Conservation (phyloP, 2,797 vertebrate genomes). For the Sebastes hubbsi region DNA sequence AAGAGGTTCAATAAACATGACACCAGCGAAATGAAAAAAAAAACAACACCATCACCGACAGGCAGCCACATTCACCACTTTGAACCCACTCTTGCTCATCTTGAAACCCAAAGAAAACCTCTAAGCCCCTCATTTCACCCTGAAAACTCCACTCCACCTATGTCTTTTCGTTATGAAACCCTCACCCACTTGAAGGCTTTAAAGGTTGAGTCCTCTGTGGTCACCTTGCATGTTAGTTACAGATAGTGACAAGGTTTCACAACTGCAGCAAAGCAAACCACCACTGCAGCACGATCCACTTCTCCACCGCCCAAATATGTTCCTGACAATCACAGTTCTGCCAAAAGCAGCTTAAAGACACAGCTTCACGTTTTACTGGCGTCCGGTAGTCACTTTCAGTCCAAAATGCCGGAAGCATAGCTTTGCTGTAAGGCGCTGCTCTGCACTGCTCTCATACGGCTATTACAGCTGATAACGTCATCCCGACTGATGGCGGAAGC, state of each 20-base stretch:
- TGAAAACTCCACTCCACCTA: not conserved
- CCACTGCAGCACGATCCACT: not conserved
- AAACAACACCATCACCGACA: not conserved
- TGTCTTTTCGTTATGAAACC: not conserved
- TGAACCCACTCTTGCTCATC: not conserved
- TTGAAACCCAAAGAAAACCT: slow-evolving; percentile 6
- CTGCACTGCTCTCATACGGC: no score
- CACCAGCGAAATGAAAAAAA: not conserved
- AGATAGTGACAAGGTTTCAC: not conserved
- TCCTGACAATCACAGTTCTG: not conserved
- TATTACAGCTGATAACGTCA: no score
- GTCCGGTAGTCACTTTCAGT: no score
- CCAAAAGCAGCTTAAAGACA: not conserved
- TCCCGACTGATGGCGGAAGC: no score
- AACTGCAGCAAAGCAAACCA: not conserved
- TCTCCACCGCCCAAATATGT: not conserved
- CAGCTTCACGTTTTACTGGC: not conserved
- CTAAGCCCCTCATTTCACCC: not conserved
- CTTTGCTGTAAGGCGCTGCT: no score
- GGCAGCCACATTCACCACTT: not conserved
- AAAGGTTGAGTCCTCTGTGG: not conserved
- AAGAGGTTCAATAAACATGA: not conserved
- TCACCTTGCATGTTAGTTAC: not conserved
- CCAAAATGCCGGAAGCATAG: no score
- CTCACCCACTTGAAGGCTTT: not conserved